Percentiles rank a stretch among this genome's conserved stretches.
These are phyloP conservation scores for Geococcyx californianus DNA, from an alignment of 2,113 vertebrate species.

Conservation along the genomic window DNA sequence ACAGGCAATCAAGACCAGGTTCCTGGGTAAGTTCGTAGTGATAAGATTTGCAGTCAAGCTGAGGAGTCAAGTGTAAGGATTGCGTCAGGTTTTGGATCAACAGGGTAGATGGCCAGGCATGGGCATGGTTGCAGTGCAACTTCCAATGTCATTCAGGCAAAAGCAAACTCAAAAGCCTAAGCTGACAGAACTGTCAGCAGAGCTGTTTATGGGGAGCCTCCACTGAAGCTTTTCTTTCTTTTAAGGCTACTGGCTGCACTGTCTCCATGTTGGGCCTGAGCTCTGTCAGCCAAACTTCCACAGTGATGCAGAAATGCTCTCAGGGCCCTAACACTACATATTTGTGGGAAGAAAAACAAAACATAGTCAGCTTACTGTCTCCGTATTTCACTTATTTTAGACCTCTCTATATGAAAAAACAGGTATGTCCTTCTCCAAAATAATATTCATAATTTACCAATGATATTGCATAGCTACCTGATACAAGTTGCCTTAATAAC, in stretches of 20 bases:
- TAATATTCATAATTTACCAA: background rate
- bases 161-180: background rate
- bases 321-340: too few relatives aligned
- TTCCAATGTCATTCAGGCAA: background rate
- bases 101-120: fast-evolving
- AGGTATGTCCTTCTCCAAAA: background rate
- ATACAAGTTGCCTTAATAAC: background rate
- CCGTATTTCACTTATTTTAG: background rate
- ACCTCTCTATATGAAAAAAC: background rate
- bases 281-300: background rate
- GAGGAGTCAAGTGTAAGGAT: background rate
- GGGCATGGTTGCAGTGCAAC: background rate
- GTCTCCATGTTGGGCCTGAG: background rate
- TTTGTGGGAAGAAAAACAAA: background rate
- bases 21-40: background rate
- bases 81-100: background rate
- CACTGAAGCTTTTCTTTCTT: background rate
- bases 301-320: background rate
- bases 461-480: background rate
- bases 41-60: background rate
- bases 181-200: background rate
- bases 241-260: background rate
- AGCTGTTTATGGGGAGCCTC: background rate
- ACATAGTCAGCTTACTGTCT: background rate
- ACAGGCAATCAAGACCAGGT: background rate